Conservation (phyloP, 2,888 invertebrate species). For the Ectemnius continuus region DNA sequence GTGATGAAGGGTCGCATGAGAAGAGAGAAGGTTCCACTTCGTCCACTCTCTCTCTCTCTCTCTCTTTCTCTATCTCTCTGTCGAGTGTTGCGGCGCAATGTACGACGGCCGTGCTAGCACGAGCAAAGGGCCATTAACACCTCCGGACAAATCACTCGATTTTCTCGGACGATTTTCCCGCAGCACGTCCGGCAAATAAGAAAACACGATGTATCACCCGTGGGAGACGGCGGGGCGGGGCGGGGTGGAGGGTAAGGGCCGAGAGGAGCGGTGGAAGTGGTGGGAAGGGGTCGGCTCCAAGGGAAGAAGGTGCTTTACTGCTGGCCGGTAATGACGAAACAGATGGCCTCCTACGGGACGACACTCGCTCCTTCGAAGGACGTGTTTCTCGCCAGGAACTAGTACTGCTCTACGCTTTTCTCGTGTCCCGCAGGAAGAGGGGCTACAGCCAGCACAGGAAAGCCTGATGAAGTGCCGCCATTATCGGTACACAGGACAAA, state of each 20-base stretch:
- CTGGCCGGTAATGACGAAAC: slow-evolving; percentile 77
- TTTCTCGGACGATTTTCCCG: slow-evolving; percentile 77
- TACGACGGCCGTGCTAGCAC: slow-evolving; percentile 19
- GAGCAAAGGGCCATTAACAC: slow-evolving; percentile 72
- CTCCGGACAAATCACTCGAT: slow-evolving; percentile 78
- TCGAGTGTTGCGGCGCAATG: no score
- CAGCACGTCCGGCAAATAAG: slow-evolving; percentile 77
- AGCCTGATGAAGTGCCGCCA: slow-evolving; percentile 77
- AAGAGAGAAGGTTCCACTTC: slow-evolving; percentile 8
- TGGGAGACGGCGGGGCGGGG: slow-evolving; percentile 70
- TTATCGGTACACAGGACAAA: slow-evolving; percentile 76
- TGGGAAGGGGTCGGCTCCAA: slow-evolving; percentile 44
- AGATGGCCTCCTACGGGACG: slow-evolving; percentile 75
- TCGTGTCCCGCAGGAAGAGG: slow-evolving; percentile 70
- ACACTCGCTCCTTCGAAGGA: slow-evolving; percentile 28
- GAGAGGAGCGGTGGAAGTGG: slow-evolving; percentile 21
- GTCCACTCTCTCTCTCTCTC: no score
- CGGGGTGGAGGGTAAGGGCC: slow-evolving; percentile 8
- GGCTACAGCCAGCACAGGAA: slow-evolving; percentile 52
- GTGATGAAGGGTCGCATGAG: slow-evolving; percentile 9
- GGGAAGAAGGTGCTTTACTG: slow-evolving; percentile 73
- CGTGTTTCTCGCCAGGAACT: no score
- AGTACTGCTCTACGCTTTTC: slow-evolving; percentile 24
- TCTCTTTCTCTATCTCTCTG: no score
- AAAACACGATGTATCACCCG: slow-evolving; percentile 78